phyloP scores from a whole-genome alignment of 2,888 invertebrate genomes.

The Stenichneumon culpator region DNA sequence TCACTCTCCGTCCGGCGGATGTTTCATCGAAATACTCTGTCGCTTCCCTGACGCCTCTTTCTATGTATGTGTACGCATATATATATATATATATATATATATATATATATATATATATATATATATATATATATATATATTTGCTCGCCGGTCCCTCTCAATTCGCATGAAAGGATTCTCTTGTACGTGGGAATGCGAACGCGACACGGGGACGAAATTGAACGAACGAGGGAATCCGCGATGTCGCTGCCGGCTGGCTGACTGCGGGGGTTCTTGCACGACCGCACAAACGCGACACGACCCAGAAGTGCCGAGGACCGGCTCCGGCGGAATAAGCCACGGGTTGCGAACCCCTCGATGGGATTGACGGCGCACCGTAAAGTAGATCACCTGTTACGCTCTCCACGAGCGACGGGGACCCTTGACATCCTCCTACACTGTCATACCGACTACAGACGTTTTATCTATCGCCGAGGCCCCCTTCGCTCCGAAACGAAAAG shows the following conservation, averaged over 20 bases:
- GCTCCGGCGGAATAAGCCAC: conserved; percentile 48
- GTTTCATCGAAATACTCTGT: conserved; percentile 35
- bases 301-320: conserved; percentile 48
- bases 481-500: neutral
- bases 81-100: neutral
- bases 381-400: conserved; percentile 65
- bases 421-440: conserved; percentile 3
- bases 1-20: conserved; percentile 40
- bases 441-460: neutral
- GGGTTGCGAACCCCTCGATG: conserved; percentile 37
- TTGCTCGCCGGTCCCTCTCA: conserved; percentile 27
- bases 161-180: conserved; percentile 55
- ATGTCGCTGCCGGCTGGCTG: conserved; percentile 17
- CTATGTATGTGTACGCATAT: neutral
- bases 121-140: neutral
- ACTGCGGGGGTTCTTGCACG: conserved; percentile 38
- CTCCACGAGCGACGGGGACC: neutral
- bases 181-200: conserved; percentile 50
- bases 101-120: neutral
- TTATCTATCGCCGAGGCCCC: conserved; percentile 35
- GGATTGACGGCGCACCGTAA: conserved; percentile 47
- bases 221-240: conserved; percentile 34
- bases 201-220: conserved; percentile 35
- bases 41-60: conserved; percentile 17
- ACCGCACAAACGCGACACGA: conserved; percentile 48